Conservation (phyloP, 1,140 invertebrate genomes). For the Halyomorpha halys region DNA sequence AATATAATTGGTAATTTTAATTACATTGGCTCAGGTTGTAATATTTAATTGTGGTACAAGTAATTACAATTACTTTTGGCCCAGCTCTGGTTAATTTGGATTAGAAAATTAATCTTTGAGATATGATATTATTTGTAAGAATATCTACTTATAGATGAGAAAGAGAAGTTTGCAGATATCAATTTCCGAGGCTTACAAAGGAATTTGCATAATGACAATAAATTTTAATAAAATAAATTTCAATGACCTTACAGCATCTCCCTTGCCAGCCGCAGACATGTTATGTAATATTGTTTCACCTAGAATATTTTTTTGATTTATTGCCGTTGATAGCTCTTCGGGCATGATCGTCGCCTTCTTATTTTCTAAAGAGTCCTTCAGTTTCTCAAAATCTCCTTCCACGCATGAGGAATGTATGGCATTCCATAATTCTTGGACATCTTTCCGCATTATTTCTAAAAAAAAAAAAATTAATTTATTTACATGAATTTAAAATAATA, state of each 20-base stretch:
- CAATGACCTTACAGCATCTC: constrained; percentile 24
- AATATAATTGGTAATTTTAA: too few species aligned
- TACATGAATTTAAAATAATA: too few species aligned
- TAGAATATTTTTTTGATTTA: constrained; percentile 24
- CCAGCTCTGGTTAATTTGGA: too few species aligned
- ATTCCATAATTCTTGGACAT: constrained; percentile 30
- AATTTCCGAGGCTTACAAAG: too few species aligned
- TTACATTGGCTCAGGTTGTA: too few species aligned
- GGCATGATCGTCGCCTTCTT: constrained; percentile 23
- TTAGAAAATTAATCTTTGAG: too few species aligned
- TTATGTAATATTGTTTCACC: constrained; percentile 24
- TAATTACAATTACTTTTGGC: too few species aligned
- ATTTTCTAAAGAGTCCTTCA: constrained; percentile 32
- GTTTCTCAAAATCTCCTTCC: constrained; percentile 31
- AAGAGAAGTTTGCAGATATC: too few species aligned
- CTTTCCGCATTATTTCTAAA: constrained; percentile 33
- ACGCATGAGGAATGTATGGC: constrained; percentile 25
- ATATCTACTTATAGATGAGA: too few species aligned
- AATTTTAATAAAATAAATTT: background rate
- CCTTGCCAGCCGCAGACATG: constrained; percentile 17
- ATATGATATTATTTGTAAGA: too few species aligned
- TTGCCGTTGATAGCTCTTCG: constrained; percentile 23
- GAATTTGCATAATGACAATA: too few species aligned
- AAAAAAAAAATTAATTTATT: constrained; percentile 11
- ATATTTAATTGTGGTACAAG: too few species aligned